Conservation (phyloP, 2,797 vertebrate genomes). For the Phyllotis vaccarum region DNA sequence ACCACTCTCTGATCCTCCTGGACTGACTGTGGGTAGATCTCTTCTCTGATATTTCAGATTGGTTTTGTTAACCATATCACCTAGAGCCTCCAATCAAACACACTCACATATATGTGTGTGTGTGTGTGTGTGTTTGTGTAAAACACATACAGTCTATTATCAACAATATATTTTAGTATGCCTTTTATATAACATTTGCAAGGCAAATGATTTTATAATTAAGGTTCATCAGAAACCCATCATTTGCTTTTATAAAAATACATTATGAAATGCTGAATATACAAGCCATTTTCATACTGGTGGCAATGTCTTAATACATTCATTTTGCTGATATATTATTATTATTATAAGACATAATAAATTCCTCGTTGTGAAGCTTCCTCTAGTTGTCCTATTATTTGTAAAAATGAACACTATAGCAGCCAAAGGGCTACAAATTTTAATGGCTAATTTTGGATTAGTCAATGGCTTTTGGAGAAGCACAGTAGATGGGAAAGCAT, state of each 20-base stretch:
- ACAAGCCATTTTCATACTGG: background rate
- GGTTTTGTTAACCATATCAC: too few species aligned
- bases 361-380: background rate
- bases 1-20: too few species aligned
- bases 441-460: background rate
- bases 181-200: too few species aligned
- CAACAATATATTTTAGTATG: too few species aligned
- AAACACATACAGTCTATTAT: too few species aligned
- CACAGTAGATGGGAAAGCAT: background rate
- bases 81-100: too few species aligned
- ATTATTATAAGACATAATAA: background rate
- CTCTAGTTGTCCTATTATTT: conserved; percentile 15
- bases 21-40: too few species aligned
- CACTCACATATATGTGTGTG: too few species aligned
- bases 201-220: too few species aligned
- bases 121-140: too few species aligned
- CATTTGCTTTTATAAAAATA: background rate
- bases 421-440: background rate
- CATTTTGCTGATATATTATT: background rate
- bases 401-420: background rate
- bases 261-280: background rate
- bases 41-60: too few species aligned
- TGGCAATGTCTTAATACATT: background rate
- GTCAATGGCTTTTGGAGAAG: background rate
- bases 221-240: too few species aligned